A percentile compares a stretch with the other conserved stretches of the same genome.
phyloP scores from a whole-genome alignment of 2,888 invertebrate genomes.

The Gisinianus flammeolus region DNA sequence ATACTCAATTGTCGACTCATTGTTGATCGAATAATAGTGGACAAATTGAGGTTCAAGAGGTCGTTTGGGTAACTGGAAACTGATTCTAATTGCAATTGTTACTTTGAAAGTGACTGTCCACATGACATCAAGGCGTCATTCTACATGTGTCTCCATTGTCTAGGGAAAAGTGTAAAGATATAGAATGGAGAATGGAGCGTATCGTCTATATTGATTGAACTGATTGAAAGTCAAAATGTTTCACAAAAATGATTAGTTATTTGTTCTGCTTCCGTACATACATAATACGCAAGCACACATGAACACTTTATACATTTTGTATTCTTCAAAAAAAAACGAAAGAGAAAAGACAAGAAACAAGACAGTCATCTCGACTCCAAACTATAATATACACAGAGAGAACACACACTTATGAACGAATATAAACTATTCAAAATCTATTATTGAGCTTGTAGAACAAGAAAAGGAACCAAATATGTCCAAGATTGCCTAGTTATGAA shows the following conservation, averaged over 20 bases:
- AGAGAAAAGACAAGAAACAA: not conserved
- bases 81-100: conserved; percentile 37
- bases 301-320: not conserved
- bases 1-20: conserved; percentile 34
- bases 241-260: conserved; percentile 18
- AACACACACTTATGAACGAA: not conserved
- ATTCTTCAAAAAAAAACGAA: not conserved
- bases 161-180: not conserved
- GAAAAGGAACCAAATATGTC: conserved; percentile 31
- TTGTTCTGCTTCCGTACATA: conserved; percentile 32
- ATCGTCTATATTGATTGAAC: conserved; percentile 21
- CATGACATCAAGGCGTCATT: conserved; percentile 33
- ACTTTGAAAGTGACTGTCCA: conserved; percentile 21
- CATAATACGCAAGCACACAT: not conserved
- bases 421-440: not conserved
- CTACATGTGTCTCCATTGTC: conserved; percentile 24
- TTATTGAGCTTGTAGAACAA: conserved; percentile 35
- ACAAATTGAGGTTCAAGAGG: conserved; percentile 59
- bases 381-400: not conserved
- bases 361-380: not conserved
- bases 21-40: conserved; percentile 54
- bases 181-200: not conserved
- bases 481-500: conserved; percentile 18
- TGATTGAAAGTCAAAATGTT: conserved; percentile 31
- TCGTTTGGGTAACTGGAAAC: conserved; percentile 39